Base-by-base conservation (phyloP, 1,140 invertebrate genomes). In the Drosophila gunungcola region DNA sequence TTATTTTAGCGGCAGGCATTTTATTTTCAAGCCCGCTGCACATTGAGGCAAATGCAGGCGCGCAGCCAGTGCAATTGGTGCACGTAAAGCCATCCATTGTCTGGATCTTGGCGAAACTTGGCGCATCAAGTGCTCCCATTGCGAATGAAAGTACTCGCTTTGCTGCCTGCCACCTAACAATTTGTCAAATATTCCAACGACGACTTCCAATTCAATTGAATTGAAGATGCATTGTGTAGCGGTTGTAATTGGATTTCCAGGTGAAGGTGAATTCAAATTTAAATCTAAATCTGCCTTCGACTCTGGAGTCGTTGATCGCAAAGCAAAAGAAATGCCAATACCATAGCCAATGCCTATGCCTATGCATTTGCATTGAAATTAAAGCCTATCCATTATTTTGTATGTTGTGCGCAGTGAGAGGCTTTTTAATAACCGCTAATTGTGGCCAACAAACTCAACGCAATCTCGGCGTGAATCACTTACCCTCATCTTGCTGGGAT, bases 131-230 rank as follows among this genome's bases (percentile, higher is more conserved):
- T 80, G 84, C 80, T 86, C 74, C 51, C 65, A 88, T 79, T 76
- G 65, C 65, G 76, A 83, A 84, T 80, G 81, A 84, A 85, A 84
- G 81, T 77, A 67, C 63, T 58, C 60, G 74, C 62, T 67, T 78
- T 82, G 73, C 67, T 82, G 73, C 67, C 73, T 52, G 72, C 73
- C 80, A 80, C 68, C 73, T 80, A 42, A 70, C 65, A 73, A 82
- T 83, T 79, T 88, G 68, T 68, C 79, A 86, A 72, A 77, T 84
- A 84, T 85, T 85, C 81, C 52, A 60, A 78, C 56, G 63, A 78
- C 56, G 42, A 25, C 51, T 27, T 16, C 27, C 21, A 78, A 57
- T 54, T 69, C 70, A 62, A 78, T 78, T 78, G 53, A 88, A 85
- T 78, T 77, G 62, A 68, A 85, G 64, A 64, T 51, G 61, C 78